Conservation (phyloP, 2,113 vertebrate species). For the Epinephelus cyanopodus region DNA sequence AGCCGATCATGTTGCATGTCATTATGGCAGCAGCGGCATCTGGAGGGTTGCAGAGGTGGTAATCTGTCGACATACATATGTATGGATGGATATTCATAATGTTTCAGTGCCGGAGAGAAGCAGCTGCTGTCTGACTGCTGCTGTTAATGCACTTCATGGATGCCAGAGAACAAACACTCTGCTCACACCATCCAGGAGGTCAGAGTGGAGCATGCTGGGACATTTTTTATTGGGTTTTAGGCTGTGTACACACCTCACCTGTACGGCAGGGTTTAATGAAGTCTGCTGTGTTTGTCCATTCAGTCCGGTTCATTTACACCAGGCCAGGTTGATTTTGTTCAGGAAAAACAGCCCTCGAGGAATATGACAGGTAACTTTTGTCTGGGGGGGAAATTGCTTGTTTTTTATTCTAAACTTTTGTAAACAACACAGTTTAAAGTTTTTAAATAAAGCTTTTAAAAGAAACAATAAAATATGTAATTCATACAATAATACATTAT, state of each 20-base stretch:
- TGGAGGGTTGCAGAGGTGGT: slow-evolving; percentile 63
- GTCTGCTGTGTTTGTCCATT: slow-evolving; percentile 52
- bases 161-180: slow-evolving; percentile 51
- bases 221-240: slow-evolving; percentile 58
- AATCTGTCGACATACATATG: slow-evolving; percentile 57
- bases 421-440: too few species aligned
- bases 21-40: slow-evolving; percentile 39
- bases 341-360: neutral
- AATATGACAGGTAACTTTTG: neutral
- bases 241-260: slow-evolving; percentile 32
- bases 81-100: slow-evolving; percentile 37
- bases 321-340: neutral
- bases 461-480: too few species aligned
- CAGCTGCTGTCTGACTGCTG: slow-evolving; percentile 52
- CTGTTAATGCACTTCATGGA: slow-evolving; percentile 64
- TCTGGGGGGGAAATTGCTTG: too few species aligned
- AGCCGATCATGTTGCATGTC: slow-evolving; percentile 29
- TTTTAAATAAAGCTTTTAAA: too few species aligned
- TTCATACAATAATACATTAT: too few species aligned
- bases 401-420: too few species aligned
- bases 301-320: slow-evolving; percentile 17
- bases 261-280: neutral
- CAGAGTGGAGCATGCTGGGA: slow-evolving; percentile 70
- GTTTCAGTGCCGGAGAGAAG: slow-evolving; percentile 29
- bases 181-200: slow-evolving; percentile 24